A percentile compares a stretch with the other conserved stretches of the same genome.
Evolutionary conservation across 2,888 invertebrate species (phyloP).

Genomic region (Allolobophora icterica): DNA sequence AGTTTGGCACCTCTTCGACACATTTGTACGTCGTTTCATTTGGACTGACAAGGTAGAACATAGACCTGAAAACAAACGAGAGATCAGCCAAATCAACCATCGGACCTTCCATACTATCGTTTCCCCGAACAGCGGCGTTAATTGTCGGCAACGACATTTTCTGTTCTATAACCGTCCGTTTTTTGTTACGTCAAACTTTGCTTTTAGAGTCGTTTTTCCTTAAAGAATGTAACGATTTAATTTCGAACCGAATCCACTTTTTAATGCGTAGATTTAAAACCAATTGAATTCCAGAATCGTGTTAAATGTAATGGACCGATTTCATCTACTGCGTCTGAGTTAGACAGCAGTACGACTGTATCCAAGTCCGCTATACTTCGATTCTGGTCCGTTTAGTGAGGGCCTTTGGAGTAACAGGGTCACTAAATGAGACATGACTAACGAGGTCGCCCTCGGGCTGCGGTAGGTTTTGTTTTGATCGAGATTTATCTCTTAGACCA

Average conservation of each 20-base stretch:
- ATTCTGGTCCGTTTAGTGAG: neutral
- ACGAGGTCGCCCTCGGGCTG: neutral
- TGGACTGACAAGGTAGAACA: constrained; percentile 54
- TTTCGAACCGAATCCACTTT: neutral
- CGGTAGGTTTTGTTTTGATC: constrained; percentile 20
- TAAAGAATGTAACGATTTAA: neutral
- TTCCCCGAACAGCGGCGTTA: neutral
- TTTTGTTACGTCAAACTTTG: neutral
- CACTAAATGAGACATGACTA: neutral
- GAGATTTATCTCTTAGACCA: neutral
- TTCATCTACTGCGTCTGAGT: neutral
- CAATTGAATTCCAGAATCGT: neutral
- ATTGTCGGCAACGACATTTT: neutral
- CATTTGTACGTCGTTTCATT: constrained; percentile 46
- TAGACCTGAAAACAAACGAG: neutral
- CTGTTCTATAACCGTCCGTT: neutral
- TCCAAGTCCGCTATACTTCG: neutral
- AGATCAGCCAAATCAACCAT: neutral
- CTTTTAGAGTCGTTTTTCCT: neutral
- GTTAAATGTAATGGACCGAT: neutral
- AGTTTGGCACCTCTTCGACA: constrained; percentile 44
- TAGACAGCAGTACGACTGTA: neutral
- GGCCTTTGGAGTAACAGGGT: neutral
- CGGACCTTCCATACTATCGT: neutral
- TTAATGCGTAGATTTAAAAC: neutral